Base-by-base conservation (phyloP, 2,888 invertebrate genomes). In the Cheilosia pagana region DNA sequence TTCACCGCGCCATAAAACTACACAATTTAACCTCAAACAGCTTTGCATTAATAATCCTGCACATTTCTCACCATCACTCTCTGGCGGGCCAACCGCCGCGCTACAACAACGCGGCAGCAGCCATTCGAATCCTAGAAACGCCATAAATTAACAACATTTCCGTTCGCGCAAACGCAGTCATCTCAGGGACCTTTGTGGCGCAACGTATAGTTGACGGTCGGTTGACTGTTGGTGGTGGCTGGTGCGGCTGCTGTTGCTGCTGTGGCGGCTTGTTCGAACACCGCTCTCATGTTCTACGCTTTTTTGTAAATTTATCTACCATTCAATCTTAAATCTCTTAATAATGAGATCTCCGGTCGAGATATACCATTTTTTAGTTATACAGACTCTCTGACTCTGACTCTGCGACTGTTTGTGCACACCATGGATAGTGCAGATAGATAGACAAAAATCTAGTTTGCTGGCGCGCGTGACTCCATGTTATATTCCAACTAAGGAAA, bases 311-410 rank as follows among this genome's bases (percentile, higher is more conserved):
- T 79, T 79, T 81, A 81, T 81, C 81, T 75, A 23, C 74, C 65
- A 75, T 68, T 81, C 74, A 81, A 81, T 81, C 81, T 81, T 75
- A 81, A 81, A 81, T 81, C 81, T 81, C 81, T 81, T 81, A 81
- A 81, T 81, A 81, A 81, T 81, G 74, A 81, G 81, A 81, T 81
- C 55, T 52, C 60, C 60, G 6, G 60, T 43, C 52, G 57, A 67
- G 79, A 79, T 79, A 72, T 52, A 19, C 14, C 16, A n/a, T 12
- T 35, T 12, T 35, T 3, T 12, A 35, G 35, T 45, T 45, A 45
- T 50, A 19, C 12, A 21, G 21, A 23, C 50, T 50, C 12, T 50
- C 21, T 12, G 50, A 12, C 7, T 28, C 48, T 45, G 39, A 5
- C 14, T 43, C 55, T 71, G 48, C 63, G 63, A 63, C 65, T 77